These are phyloP conservation scores for Agrochola circellaris DNA, from an alignment of 2,888 invertebrate species.

Conservation along the genomic window DNA sequence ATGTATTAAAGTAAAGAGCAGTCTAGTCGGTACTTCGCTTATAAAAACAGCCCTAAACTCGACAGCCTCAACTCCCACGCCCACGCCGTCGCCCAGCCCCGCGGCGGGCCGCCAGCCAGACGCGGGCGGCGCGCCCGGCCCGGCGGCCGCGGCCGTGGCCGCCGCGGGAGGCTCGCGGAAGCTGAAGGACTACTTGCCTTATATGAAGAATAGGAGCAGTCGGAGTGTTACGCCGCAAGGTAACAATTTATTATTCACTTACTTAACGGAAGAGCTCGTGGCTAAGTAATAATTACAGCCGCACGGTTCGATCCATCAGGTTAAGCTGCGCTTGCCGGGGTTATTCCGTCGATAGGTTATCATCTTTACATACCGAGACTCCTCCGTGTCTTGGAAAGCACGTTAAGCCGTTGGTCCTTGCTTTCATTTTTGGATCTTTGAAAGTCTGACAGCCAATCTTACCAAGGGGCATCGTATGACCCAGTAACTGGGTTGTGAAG, in stretches of 20 bases:
- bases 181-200: slow-evolving; percentile 96
- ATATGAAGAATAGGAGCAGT: slow-evolving; percentile 90
- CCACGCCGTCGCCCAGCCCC: slow-evolving; percentile 63
- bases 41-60: not conserved
- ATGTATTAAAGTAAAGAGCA: not conserved
- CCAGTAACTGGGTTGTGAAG: no score
- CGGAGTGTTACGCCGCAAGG: slow-evolving; percentile 78
- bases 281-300: no score
- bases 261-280: not conserved
- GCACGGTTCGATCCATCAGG: no score
- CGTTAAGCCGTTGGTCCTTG: no score
- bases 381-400: no score
- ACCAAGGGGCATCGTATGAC: no score
- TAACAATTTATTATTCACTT: slow-evolving; percentile 45
- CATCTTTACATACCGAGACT: no score
- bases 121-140: slow-evolving; percentile 35
- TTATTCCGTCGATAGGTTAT: no score
- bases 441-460: no score
- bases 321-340: no score
- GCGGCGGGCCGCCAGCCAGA: slow-evolving; percentile 28
- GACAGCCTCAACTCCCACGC: slow-evolving; percentile 66
- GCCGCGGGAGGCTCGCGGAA: slow-evolving; percentile 87
- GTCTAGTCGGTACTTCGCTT: no score
- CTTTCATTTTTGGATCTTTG: no score
- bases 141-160: not conserved